Conservation (phyloP, 2,113 vertebrate genomes). For the Psilopogon haemacephalus region DNA sequence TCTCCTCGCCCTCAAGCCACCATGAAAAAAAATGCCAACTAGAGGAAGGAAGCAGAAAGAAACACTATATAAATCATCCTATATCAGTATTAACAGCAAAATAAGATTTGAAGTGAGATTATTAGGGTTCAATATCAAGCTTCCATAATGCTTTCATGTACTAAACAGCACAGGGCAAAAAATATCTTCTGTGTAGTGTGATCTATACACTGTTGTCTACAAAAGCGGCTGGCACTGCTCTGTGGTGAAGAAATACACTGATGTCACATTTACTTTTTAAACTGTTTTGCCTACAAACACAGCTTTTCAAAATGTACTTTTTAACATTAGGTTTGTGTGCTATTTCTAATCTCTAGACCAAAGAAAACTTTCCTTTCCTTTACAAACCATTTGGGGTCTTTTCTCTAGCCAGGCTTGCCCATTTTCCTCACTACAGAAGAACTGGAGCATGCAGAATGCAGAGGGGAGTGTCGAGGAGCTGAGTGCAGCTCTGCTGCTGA, state of each 20-base stretch:
- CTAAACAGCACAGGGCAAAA: not conserved
- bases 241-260: not conserved
- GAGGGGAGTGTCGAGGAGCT: not conserved
- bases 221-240: not conserved
- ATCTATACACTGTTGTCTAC: not conserved
- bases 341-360: not conserved
- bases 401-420: not conserved
- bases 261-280: not conserved
- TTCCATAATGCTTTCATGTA: not conserved
- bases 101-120: not conserved
- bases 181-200: not conserved
- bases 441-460: not conserved
- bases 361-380: not conserved
- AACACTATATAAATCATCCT: not conserved
- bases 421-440: not conserved
- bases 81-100: not conserved
- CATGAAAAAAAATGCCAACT: not conserved
- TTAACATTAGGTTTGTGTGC: not conserved
- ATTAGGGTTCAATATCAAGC: not conserved
- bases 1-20: not conserved
- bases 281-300: accelerated
- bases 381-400: not conserved
- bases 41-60: not conserved
- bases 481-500: not conserved
- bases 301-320: not conserved